Conservation (phyloP, 2,888 invertebrate genomes). For the Hypselothyrea guttata region DNA sequence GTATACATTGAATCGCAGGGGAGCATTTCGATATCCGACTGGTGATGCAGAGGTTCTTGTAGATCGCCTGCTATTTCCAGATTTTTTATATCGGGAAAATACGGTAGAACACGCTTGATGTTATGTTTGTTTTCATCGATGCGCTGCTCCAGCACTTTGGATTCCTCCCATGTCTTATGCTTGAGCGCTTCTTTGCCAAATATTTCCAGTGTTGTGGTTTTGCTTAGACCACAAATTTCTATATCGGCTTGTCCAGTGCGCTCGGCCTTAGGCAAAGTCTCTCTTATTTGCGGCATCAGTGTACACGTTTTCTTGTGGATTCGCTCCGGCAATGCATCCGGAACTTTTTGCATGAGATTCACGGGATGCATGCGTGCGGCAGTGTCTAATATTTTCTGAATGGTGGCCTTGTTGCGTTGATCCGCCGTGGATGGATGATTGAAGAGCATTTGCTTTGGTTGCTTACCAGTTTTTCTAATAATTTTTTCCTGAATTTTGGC, state of each 20-base stretch:
- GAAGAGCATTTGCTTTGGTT: constrained; percentile 56
- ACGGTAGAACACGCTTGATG: constrained; percentile 63
- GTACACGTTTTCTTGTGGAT: constrained; percentile 20
- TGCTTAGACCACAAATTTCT: constrained; percentile 69
- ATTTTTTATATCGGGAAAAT: constrained; percentile 63
- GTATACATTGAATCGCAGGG: no score
- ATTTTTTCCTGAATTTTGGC: constrained; percentile 51
- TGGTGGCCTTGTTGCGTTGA: constrained; percentile 64
- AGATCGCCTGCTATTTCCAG: constrained; percentile 72
- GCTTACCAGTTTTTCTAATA: constrained; percentile 42
- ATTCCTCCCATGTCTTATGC: constrained; percentile 59
- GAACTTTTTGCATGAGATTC: no score
- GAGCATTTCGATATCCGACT: constrained; percentile 42
- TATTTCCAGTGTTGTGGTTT: constrained; percentile 51
- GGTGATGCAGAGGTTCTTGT: constrained; percentile 18
- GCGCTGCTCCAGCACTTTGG: constrained; percentile 49
- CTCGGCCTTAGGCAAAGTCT: constrained; percentile 69
- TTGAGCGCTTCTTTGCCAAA: background rate
- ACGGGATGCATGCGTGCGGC: constrained; percentile 67
- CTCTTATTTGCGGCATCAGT: constrained; percentile 42
- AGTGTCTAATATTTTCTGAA: constrained; percentile 67
- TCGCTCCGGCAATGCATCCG: constrained; percentile 28
- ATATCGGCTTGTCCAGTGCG: constrained; percentile 15
- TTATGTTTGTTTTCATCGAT: constrained; percentile 47
- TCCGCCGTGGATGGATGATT: constrained; percentile 63